These are phyloP conservation scores for Ostrea edulis DNA, from an alignment of 1,140 invertebrate species.

Conservation along the genomic window DNA sequence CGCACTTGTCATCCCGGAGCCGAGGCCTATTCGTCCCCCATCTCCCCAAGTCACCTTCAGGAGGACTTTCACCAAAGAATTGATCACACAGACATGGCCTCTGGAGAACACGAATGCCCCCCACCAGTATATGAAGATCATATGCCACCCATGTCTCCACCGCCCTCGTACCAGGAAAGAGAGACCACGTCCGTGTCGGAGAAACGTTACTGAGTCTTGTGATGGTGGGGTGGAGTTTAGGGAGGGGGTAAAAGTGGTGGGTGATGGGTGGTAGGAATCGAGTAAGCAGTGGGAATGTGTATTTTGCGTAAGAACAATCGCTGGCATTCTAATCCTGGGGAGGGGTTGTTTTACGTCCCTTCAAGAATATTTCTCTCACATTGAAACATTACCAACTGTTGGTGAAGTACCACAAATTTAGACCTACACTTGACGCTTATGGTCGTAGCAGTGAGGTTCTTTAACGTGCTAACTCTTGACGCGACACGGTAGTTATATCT, in stretches of 20 bases:
- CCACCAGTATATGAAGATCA: background rate
- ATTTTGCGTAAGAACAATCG: too few relatives aligned
- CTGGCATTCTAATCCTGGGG: too few relatives aligned
- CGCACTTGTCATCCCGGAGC: background rate
- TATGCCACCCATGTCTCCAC: conserved; percentile 1
- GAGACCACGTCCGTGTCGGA: background rate
- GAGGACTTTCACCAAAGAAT: background rate
- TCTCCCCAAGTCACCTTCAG: background rate
- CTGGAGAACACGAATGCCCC: background rate
- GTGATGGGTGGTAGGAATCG: too few relatives aligned
- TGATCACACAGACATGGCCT: background rate
- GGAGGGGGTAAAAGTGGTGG: background rate
- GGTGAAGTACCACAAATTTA: too few relatives aligned
- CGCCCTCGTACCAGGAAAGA: background rate
- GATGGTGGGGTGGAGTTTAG: background rate
- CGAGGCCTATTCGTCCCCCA: background rate
- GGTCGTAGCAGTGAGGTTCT: too few relatives aligned
- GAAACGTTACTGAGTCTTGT: background rate
- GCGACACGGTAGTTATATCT: too few relatives aligned
- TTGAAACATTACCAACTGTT: too few relatives aligned
- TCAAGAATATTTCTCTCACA: too few relatives aligned
- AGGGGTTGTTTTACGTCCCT: too few relatives aligned
- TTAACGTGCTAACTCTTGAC: too few relatives aligned
- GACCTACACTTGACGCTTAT: too few relatives aligned
- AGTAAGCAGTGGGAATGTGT: too few relatives aligned